A percentile compares a stretch with the other conserved stretches of the same genome.
These are phyloP conservation scores for Pseudopleuronectes americanus DNA, from an alignment of 2,797 vertebrate species.

Conservation along the genomic window DNA sequence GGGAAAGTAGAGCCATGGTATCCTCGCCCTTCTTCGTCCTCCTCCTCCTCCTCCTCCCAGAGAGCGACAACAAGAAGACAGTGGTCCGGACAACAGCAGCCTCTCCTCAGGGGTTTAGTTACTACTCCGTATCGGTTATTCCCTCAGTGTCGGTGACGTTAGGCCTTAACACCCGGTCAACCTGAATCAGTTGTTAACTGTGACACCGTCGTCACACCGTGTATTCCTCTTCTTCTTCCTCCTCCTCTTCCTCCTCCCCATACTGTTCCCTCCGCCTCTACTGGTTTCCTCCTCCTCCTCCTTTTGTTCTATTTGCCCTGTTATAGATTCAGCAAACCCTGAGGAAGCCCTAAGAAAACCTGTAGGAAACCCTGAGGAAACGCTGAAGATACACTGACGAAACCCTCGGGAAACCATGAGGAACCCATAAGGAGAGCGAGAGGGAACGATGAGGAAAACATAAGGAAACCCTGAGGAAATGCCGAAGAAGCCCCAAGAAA, in stretches of 20 bases:
- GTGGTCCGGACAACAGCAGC: background rate
- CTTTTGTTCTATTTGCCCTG: background rate
- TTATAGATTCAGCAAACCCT: background rate
- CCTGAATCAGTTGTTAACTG: slow-evolving; percentile 28
- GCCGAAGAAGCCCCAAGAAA: no score
- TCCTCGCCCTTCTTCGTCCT: slow-evolving; percentile 40
- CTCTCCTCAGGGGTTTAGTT: slow-evolving; percentile 10
- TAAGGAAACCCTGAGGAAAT: no score
- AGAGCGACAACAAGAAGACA: slow-evolving; percentile 13
- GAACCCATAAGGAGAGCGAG: no score
- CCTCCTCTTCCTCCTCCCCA: background rate
- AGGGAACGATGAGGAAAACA: no score
- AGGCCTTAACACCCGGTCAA: slow-evolving; percentile 32
- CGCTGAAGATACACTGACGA: no score
- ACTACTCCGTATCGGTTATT: slow-evolving; percentile 22
- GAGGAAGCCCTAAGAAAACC: background rate
- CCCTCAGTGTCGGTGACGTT: slow-evolving; percentile 35
- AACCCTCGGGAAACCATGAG: no score
- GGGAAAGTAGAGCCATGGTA: slow-evolving; percentile 73
- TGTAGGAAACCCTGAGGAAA: no score
- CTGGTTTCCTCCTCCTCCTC: background rate
- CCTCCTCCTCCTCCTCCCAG: background rate
- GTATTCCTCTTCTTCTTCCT: slow-evolving; percentile 44
- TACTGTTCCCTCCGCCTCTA: background rate
- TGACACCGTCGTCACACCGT: slow-evolving; percentile 54